Percentiles rank a stretch among this genome's conserved stretches.
phyloP scores from a whole-genome alignment of 2,113 vertebrate genomes.

The Hippocampus zosterae region DNA sequence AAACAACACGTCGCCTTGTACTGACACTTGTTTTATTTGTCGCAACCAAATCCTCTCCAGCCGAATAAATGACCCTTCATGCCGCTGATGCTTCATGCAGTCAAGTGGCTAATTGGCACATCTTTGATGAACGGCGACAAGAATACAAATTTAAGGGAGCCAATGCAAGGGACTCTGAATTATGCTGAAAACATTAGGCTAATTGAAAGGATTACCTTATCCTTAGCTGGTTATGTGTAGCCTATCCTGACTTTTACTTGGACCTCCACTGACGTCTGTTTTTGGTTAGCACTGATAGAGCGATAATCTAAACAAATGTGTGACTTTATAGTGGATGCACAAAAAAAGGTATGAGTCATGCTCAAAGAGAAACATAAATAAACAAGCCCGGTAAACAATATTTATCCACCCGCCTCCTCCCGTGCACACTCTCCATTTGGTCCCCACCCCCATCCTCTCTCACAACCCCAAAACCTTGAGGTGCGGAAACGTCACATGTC shows the following conservation, averaged over 20 bases:
- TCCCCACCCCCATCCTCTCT: not conserved
- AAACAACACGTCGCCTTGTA: not conserved
- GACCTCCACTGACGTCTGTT: not conserved
- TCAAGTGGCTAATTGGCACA: slow-evolving; percentile 56
- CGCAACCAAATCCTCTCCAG: slow-evolving; percentile 6
- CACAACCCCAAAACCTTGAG: slow-evolving; percentile 30
- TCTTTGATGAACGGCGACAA: slow-evolving; percentile 34
- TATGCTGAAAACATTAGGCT: slow-evolving; percentile 38
- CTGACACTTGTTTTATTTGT: slow-evolving; percentile 11
- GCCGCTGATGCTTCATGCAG: slow-evolving; percentile 36
- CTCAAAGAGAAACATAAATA: slow-evolving; percentile 35
- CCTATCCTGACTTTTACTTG: not conserved
- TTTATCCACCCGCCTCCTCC: slow-evolving; percentile 22
- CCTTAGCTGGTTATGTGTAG: slow-evolving; percentile 1
- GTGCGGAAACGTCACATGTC: slow-evolving; percentile 58
- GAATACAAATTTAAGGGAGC: slow-evolving; percentile 41
- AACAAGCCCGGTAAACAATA: slow-evolving; percentile 35
- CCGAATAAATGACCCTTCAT: slow-evolving; percentile 46
- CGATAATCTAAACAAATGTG: not conserved
- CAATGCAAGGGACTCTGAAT: slow-evolving; percentile 15
- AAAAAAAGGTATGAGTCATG: slow-evolving; percentile 60
- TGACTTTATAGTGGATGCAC: slow-evolving; percentile 10
- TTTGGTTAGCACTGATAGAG: not conserved
- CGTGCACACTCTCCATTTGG: slow-evolving; percentile 48
- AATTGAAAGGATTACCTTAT: slow-evolving; percentile 18